Conservation (phyloP, 2,888 invertebrate genomes). For the Phymatocera aterrima region DNA sequence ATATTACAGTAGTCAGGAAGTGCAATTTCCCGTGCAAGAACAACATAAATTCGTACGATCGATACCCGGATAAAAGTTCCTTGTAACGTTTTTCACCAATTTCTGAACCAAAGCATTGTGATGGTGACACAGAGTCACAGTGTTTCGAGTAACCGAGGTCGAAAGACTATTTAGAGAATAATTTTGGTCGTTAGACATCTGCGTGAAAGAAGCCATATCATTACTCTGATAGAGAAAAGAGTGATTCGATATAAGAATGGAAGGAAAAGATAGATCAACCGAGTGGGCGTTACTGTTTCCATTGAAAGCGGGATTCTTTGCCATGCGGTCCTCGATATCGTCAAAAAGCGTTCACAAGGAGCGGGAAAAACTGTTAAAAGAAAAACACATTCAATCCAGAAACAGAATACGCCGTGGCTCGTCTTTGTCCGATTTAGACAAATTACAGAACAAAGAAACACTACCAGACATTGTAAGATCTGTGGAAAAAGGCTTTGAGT, state of each 20-base stretch:
- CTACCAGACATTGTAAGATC: slow-evolving; percentile 76
- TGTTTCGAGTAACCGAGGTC: slow-evolving; percentile 2
- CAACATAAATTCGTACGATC: neutral
- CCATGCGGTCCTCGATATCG: slow-evolving; percentile 76
- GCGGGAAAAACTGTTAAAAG: slow-evolving; percentile 57
- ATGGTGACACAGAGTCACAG: neutral
- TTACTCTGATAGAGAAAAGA: neutral
- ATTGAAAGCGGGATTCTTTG: slow-evolving; percentile 77
- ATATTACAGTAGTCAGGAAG: neutral
- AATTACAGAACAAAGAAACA: slow-evolving; percentile 72
- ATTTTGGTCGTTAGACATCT: neutral
- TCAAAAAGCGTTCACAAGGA: slow-evolving; percentile 65
- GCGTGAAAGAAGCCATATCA: neutral
- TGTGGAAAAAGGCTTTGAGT: slow-evolving; percentile 73
- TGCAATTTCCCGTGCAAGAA: neutral
- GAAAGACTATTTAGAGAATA: neutral
- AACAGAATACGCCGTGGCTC: slow-evolving; percentile 82
- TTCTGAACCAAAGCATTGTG: neutral
- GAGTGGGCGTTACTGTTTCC: slow-evolving; percentile 80
- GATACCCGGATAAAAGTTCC: neutral
- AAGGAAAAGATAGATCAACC: slow-evolving; percentile 76
- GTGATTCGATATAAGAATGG: slow-evolving; percentile 58
- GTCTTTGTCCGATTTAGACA: slow-evolving; percentile 85
- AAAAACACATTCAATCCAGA: slow-evolving; percentile 54
- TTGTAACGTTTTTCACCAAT: neutral